phyloP scores from a whole-genome alignment of 2,113 vertebrate species.

The Hyla sarda region DNA sequence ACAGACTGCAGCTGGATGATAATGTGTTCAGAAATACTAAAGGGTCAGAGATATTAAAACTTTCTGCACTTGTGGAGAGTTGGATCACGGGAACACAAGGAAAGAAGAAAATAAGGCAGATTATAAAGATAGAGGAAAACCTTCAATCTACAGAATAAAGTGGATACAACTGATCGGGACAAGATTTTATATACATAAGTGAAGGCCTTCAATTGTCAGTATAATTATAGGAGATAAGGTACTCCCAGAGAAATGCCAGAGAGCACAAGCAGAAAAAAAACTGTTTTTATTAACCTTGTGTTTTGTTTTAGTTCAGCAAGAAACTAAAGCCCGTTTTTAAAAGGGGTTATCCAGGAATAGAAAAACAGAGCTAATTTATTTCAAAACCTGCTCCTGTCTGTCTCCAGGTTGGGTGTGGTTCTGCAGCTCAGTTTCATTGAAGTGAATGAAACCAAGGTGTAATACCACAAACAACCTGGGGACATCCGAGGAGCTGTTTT shows the following conservation, averaged over 20 bases:
- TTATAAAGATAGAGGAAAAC: constrained; percentile 4
- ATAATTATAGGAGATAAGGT: constrained; percentile 7
- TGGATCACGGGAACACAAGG: not conserved
- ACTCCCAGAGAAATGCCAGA: not conserved
- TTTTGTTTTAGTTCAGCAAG: constrained; percentile 10
- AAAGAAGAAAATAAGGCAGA: constrained; percentile 12
- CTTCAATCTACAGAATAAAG: not conserved
- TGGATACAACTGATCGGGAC: not conserved
- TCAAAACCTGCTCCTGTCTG: too few species aligned
- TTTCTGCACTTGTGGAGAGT: not conserved
- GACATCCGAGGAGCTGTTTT: too few species aligned
- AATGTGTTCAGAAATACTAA: constrained; percentile 31
- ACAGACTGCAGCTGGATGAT: constrained; percentile 19
- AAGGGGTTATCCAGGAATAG: too few species aligned
- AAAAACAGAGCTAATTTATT: too few species aligned
- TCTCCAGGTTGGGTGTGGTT: too few species aligned
- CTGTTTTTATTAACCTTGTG: constrained; percentile 19
- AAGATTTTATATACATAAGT: not conserved
- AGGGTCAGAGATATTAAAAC: constrained; percentile 41
- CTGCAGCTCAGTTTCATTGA: too few species aligned
- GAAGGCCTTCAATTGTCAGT: constrained; percentile 15
- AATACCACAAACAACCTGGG: too few species aligned
- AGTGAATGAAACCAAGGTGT: too few species aligned
- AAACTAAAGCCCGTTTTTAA: not conserved
- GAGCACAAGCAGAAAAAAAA: not conserved